Evolutionary conservation across 2,888 invertebrate genomes (phyloP).

Genomic region (Tachina fera): DNA sequence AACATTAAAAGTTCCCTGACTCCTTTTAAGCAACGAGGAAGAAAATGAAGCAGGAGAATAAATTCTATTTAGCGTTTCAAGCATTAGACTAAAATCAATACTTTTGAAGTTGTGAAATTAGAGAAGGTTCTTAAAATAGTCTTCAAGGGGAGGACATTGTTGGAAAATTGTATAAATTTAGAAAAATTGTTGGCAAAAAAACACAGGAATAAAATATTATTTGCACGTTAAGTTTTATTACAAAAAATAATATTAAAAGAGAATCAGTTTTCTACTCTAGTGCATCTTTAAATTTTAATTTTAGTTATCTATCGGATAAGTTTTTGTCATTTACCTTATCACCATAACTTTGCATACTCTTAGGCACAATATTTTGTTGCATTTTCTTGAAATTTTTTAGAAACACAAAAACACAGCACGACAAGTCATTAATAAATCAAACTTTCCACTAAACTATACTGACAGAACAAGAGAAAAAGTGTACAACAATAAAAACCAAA

Average conservation of each 20-base stretch:
- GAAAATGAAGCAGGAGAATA: background rate
- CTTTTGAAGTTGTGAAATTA: constrained; percentile 45
- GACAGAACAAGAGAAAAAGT: constrained; percentile 14
- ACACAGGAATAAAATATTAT: background rate
- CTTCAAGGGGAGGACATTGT: background rate
- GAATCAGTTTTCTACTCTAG: background rate
- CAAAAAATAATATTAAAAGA: background rate
- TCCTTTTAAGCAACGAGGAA: constrained; percentile 27
- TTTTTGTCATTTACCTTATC: constrained; percentile 59
- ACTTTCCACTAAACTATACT: constrained; percentile 34
- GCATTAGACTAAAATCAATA: constrained; percentile 56
- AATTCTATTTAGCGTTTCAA: constrained; percentile 28
- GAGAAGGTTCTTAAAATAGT: constrained; percentile 19
- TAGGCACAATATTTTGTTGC: constrained; percentile 55
- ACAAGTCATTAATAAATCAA: constrained; percentile 45
- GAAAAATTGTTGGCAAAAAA: background rate
- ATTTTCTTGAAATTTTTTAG: constrained; percentile 8
- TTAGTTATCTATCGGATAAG: no score
- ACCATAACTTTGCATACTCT: constrained; percentile 69
- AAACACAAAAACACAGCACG: constrained; percentile 29
- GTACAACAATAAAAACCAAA: constrained; percentile 30
- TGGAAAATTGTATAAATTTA: constrained; percentile 41
- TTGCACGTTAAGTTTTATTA: background rate
- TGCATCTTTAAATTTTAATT: background rate
- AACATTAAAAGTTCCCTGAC: constrained; percentile 59